Evolutionary conservation across 2,797 vertebrate species (phyloP), one percentile per base, ranked within the genome.

Genomic region (Acanthopagrus latus): DNA sequence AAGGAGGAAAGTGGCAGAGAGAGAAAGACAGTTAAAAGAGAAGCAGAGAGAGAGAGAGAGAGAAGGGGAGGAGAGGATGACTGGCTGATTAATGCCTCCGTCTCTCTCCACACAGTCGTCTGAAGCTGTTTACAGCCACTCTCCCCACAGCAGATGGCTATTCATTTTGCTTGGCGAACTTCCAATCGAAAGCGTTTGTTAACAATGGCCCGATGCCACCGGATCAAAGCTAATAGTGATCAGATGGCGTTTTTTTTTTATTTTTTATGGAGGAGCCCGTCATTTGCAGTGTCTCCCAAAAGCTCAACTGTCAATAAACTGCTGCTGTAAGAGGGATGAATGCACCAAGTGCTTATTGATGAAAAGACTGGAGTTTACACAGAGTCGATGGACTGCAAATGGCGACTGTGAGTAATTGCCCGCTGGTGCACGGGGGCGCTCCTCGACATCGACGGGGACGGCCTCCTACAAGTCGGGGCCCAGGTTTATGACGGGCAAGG

Each of bases 41-140:
- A 38, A 20, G 21, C 11, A 18, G 29, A 38, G 17, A 21, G 44
- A n/a, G 8, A 29, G 57, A 50, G 3, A 41, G 43, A 10, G 7
- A 13, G 38, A 63, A 47, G 50, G 46, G 55, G 38, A 64, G 47
- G 12, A 43, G 52, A 71, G 67, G 77, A 41, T 57, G 82, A 75
- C 66, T 54, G 51, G 57, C 77, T 83, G 78, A 76, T 80, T 80
- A 82, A 78, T 65, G 70, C 50, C 74, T 80, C 46, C 27, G 16
- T 66, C 29, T 76, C 58, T 76, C 64, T 72, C 55, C 51, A 50
- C 71, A 25, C 83, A 70, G 59, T 64, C 55, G 81, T 85, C 71
- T 73, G 82, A 91, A 70, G 86, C 72, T 71, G 70, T 86, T 87
- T 81, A 78, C 81, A 85, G 77, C 79, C 86, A 65, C 78, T 88